phyloP scores from a whole-genome alignment of 2,797 vertebrate species.

The Pseudochaenichthys georgianus region DNA sequence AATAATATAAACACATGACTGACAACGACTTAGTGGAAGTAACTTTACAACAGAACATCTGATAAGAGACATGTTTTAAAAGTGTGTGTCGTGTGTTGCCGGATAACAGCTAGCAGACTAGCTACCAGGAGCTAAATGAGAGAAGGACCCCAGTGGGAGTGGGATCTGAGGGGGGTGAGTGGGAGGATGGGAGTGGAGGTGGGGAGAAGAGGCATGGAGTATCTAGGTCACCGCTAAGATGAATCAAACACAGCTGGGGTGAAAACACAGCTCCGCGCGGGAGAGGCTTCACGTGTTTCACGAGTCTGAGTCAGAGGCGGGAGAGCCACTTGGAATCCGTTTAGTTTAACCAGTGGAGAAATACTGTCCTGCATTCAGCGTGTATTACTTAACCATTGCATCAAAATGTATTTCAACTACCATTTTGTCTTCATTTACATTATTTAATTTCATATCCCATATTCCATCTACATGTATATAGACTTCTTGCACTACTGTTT shows the following conservation, averaged over 20 bases:
- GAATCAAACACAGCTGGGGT: conserved; percentile 66
- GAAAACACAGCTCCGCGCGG: conserved; percentile 44
- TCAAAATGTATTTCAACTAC: too few relatives aligned
- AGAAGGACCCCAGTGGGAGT: conserved; percentile 60
- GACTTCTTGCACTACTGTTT: too few relatives aligned
- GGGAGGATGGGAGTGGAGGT: conserved; percentile 22
- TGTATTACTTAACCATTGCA: too few relatives aligned
- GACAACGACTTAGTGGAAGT: background rate
- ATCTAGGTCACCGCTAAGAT: conserved; percentile 79
- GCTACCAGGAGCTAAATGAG: conserved; percentile 56
- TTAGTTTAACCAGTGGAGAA: too few relatives aligned
- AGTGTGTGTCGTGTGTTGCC: conserved; percentile 7
- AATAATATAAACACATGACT: background rate
- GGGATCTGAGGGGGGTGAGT: conserved; percentile 19
- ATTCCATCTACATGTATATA: too few relatives aligned
- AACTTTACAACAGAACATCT: background rate
- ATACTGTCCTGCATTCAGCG: too few relatives aligned
- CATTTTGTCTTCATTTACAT: too few relatives aligned
- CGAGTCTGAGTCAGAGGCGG: background rate
- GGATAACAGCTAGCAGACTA: conserved; percentile 39
- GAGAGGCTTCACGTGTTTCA: conserved; percentile 26
- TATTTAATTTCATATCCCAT: too few relatives aligned
- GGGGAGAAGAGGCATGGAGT: conserved; percentile 8
- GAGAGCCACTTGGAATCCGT: too few relatives aligned
- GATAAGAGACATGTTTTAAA: background rate